Conservation (phyloP, 2,113 vertebrate genomes). For the Clarias macrocephalus region DNA sequence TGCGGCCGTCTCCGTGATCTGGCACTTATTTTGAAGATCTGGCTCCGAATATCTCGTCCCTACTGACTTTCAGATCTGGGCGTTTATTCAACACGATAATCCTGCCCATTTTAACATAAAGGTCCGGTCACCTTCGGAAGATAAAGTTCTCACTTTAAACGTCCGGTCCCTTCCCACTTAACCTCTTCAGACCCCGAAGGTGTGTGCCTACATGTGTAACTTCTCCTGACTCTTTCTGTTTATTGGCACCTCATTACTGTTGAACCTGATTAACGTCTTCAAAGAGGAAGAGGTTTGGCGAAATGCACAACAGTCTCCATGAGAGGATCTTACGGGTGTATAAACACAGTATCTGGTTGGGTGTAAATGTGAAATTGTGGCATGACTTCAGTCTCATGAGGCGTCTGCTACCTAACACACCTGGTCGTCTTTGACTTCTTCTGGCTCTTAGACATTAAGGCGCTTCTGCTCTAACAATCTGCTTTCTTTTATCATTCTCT, state of each 20-base stretch:
- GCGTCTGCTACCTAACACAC: not conserved
- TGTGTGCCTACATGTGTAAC: no score
- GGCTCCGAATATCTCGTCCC: not conserved
- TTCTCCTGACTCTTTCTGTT: no score
- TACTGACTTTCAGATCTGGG: not conserved
- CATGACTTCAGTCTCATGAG: no score
- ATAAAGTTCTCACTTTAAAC: not conserved
- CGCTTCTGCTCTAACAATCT: not conserved
- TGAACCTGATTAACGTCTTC: no score
- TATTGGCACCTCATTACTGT: no score
- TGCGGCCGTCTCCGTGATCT: not conserved
- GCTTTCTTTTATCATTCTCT: not conserved
- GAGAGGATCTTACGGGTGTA: no score
- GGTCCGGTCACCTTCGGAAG: not conserved
- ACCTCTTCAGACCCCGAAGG: not conserved
- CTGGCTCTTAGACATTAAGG: not conserved
- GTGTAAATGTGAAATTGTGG: no score
- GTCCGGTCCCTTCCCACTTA: not conserved
- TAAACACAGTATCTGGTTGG: no score
- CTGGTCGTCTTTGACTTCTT: not conserved
- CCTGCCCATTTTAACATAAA: not conserved
- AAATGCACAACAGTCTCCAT: no score
- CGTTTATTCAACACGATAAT: not conserved
- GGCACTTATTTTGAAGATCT: constrained; percentile 16
- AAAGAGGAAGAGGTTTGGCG: no score